phyloP scores from a whole-genome alignment of 2,113 vertebrate genomes.

The Marcusenius ussheri region DNA sequence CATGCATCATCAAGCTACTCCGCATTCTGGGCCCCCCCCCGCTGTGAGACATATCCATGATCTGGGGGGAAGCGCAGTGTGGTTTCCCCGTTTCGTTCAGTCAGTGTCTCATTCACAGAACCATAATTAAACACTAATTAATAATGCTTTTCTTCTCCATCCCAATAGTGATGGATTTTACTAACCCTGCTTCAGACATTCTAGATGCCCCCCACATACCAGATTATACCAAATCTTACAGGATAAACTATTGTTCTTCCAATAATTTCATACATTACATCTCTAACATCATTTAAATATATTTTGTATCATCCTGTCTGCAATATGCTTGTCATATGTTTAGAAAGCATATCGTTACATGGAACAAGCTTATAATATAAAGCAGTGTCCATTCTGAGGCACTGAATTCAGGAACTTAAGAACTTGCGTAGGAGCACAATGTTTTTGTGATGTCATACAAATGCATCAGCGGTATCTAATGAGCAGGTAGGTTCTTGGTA shows the following conservation, averaged over 20 bases:
- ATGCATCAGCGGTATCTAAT: neutral
- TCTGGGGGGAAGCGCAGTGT: neutral
- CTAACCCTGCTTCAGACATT: too few relatives aligned
- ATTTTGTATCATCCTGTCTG: neutral
- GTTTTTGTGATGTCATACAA: neutral
- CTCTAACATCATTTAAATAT: neutral
- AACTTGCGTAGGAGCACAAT: neutral
- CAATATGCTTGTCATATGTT: neutral
- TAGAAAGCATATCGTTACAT: neutral
- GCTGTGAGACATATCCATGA: neutral
- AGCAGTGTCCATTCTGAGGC: neutral
- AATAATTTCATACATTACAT: neutral
- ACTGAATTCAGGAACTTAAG: neutral
- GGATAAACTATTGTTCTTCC: neutral
- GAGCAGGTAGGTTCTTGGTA: too few relatives aligned
- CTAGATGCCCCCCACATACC: neutral
- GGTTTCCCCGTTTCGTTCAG: neutral
- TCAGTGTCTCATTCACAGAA: neutral
- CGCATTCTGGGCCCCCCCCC: neutral
- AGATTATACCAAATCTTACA: neutral
- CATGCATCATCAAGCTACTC: neutral
- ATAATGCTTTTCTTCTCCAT: neutral
- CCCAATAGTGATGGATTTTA: neutral
- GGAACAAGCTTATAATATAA: neutral
- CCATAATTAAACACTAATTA: neutral